Percentiles rank a stretch among this genome's conserved stretches.
These are phyloP conservation scores for Buathra laborator DNA, from an alignment of 2,888 invertebrate genomes.

Conservation along the genomic window DNA sequence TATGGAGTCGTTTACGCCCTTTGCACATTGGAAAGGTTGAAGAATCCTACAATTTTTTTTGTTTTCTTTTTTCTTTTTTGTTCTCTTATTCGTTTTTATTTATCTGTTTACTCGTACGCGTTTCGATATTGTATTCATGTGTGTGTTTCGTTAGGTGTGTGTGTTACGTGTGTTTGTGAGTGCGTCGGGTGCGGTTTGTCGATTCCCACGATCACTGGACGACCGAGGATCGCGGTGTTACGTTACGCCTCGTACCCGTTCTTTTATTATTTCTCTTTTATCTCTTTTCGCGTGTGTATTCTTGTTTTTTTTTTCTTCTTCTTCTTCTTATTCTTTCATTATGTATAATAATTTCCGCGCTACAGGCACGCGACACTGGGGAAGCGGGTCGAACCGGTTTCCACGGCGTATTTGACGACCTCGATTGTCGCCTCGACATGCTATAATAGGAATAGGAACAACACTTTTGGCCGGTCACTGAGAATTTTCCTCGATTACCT, in stretches of 20 bases:
- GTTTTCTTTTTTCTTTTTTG: conserved; percentile 28
- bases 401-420: conserved; percentile 28
- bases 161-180: conserved; percentile 10
- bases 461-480: conserved; percentile 74
- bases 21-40: conserved; percentile 38
- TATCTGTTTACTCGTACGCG: conserved; percentile 26
- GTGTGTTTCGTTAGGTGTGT: conserved; percentile 15
- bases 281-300: conserved; percentile 18
- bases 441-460: conserved; percentile 82
- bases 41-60: conserved; percentile 35
- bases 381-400: conserved; percentile 24
- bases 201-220: conserved; percentile 61
- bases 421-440: conserved; percentile 64
- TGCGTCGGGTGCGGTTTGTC: conserved; percentile 47
- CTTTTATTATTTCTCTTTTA: conserved; percentile 28
- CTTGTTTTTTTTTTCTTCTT: background rate
- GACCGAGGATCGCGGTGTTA: conserved; percentile 55
- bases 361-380: conserved; percentile 66
- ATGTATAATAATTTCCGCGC: conserved; percentile 47
- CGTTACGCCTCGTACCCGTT: conserved; percentile 56
- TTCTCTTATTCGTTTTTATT: conserved; percentile 32
- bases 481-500: conserved; percentile 3
- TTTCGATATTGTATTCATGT: conserved; percentile 13
- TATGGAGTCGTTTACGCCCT: conserved; percentile 48
- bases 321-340: conserved; percentile 11